These are phyloP conservation scores for Elaphurus davidianus DNA, from an alignment of 2,113 vertebrate genomes.

Conservation along the genomic window DNA sequence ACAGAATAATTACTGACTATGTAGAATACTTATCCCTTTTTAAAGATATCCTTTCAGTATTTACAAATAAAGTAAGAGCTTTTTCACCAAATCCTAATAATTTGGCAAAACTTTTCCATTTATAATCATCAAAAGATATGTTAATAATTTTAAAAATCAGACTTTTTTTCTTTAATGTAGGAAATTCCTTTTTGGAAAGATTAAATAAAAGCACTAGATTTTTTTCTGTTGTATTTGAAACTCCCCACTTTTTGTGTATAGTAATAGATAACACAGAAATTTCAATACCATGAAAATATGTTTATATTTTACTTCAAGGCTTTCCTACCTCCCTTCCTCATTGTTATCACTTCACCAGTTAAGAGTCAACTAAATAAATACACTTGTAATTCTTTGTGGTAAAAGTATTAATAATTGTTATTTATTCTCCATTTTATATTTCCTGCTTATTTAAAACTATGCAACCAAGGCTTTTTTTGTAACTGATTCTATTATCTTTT, in stretches of 20 bases:
- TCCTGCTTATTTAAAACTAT: not conserved
- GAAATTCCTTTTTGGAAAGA: not conserved
- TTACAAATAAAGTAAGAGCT: not conserved
- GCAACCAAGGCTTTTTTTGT: not conserved
- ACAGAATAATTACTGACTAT: not conserved
- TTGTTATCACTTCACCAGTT: not conserved
- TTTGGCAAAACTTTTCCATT: not conserved
- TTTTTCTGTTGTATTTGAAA: not conserved
- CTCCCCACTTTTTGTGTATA: not conserved
- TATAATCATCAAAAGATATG: not conserved
- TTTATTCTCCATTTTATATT: not conserved
- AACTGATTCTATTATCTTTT: not conserved
- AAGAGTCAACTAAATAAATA: conserved; percentile 18
- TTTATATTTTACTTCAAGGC: not conserved
- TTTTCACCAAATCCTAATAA: not conserved
- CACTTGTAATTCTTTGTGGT: not conserved
- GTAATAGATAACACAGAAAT: not conserved
- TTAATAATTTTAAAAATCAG: not conserved
- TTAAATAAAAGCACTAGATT: not conserved
- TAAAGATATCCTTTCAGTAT: not conserved
- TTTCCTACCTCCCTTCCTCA: not conserved
- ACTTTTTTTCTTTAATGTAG: not conserved
- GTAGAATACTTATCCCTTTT: not conserved
- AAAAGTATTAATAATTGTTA: not conserved
- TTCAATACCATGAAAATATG: not conserved